phyloP scores from a whole-genome alignment of 92 coral and sea anemone species.

The Diadumene lineata region DNA sequence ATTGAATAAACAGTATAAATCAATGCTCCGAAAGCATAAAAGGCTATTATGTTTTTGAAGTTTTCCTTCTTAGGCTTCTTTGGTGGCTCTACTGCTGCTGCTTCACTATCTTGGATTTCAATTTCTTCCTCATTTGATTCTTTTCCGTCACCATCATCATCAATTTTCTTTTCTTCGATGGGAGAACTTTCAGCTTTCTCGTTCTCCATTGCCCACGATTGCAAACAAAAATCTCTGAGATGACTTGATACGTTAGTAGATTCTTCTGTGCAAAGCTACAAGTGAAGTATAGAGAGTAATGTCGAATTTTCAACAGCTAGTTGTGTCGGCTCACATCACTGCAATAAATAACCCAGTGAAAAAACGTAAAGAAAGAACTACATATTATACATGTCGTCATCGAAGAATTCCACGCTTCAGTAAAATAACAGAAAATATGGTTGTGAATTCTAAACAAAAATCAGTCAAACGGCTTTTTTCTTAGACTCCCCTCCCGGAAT shows the following conservation, averaged over 20 bases:
- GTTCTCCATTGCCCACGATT: slow-evolving; percentile 3
- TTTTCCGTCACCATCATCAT: not conserved
- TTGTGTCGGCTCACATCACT: slow-evolving; percentile 31
- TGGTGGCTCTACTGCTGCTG: slow-evolving; percentile 25
- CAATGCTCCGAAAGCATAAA: slow-evolving; percentile 77
- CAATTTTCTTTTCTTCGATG: not conserved
- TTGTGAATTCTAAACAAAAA: too few relatives aligned
- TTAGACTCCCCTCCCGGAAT: too few relatives aligned
- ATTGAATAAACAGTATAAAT: slow-evolving; percentile 87
- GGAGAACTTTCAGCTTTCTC: not conserved
- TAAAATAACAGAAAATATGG: not conserved
- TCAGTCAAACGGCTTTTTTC: too few relatives aligned
- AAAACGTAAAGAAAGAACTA: not conserved
- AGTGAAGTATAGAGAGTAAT: too few relatives aligned
- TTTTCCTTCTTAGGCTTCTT: slow-evolving; percentile 49
- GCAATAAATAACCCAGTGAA: slow-evolving; percentile 16
- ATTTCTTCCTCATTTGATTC: slow-evolving; percentile 6
- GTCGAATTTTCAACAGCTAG: not conserved
- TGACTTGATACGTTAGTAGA: too few relatives aligned
- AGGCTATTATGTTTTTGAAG: slow-evolving; percentile 55
- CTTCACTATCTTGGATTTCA: slow-evolving; percentile 11
- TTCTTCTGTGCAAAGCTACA: too few relatives aligned
- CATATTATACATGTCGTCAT: slow-evolving; percentile 24
- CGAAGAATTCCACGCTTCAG: slow-evolving; percentile 3
- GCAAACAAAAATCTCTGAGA: too few relatives aligned